Evolutionary conservation across 2,797 vertebrate genomes (phyloP), one percentile per base, ranked within the genome.

Genomic region (Falco berigora): DNA sequence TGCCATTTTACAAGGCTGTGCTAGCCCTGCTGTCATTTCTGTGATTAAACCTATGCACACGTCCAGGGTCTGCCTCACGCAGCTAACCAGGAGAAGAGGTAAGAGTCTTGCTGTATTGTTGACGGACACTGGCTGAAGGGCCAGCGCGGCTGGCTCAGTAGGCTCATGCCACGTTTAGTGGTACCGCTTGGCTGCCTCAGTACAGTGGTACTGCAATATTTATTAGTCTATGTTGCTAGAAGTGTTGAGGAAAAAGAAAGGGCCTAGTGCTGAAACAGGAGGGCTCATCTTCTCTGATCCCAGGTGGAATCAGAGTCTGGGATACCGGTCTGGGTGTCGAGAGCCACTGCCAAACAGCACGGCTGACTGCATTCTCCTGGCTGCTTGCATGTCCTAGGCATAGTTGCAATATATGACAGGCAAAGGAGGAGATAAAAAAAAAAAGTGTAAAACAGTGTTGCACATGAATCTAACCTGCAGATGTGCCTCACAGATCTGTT

Each of bases 141-240:
- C 56, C 62, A 8, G 23, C 1, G 44, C 8, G 6, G 62, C 6
- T 18, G 30, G 12, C 53, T 27, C 25, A 0, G 32, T 2, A 4
- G 77, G 36, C 21, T 30, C 32, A 1, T 7, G 32, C 66, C 66
- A 4, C 0, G 0, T 19, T 38, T 4, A 5, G 18, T 7, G 73
- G 73, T 9, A 24, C 53, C 14, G 1, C 47, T 24, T 27, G 62
- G 82, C 34, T 15, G 10, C 63, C 36, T 38, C 50, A 6, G 4
- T 11, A 2, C n/a, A 3, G 15, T 1, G 38, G 49, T 44, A 38
- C 52, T 14, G 52, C 14, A 2, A 0, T 10, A 5, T 10, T 61
- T 58, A 4, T 23, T 14, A 47, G 12, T 21, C 62, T 6, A 0
- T 6, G 38, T 4, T 38, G 59, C 38, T 80, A 3, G 8, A 59